Conservation (phyloP, 2,888 invertebrate species). For the Myopa tessellatipennis region DNA sequence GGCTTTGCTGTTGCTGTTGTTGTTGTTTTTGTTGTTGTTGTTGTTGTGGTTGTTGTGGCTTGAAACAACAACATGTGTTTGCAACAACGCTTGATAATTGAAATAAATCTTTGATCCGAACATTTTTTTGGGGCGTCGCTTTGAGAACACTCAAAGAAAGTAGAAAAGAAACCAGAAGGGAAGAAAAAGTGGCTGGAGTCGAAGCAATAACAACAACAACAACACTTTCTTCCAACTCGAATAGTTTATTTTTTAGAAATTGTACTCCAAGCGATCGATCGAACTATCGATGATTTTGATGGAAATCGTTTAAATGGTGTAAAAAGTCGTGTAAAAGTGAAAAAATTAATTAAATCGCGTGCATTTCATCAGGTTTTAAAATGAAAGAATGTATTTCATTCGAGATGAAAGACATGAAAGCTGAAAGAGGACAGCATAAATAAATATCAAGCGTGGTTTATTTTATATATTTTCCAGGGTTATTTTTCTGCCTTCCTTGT, state of each 20-base stretch:
- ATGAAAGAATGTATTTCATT: too few species aligned
- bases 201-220: conserved; percentile 22
- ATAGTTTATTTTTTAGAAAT: not conserved
- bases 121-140: not conserved
- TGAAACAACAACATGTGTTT: conserved; percentile 27
- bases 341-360: too few species aligned
- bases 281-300: too few species aligned
- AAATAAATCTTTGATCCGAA: conserved; percentile 24
- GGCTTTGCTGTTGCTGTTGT: not conserved
- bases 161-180: not conserved
- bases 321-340: too few species aligned
- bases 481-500: too few species aligned
- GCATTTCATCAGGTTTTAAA: too few species aligned
- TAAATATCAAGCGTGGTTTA: too few species aligned
- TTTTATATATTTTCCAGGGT: too few species aligned
- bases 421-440: too few species aligned
- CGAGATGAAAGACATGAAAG: too few species aligned
- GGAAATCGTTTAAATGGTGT: too few species aligned
- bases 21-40: not conserved
- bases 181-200: not conserved
- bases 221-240: not conserved
- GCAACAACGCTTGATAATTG: conserved; percentile 21
- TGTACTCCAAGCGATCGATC: too few species aligned
- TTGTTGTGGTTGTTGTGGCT: not conserved
- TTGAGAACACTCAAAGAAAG: not conserved